These are phyloP conservation scores for Micrastur ruficollis DNA, from an alignment of 2,797 vertebrate genomes.

Conservation along the genomic window DNA sequence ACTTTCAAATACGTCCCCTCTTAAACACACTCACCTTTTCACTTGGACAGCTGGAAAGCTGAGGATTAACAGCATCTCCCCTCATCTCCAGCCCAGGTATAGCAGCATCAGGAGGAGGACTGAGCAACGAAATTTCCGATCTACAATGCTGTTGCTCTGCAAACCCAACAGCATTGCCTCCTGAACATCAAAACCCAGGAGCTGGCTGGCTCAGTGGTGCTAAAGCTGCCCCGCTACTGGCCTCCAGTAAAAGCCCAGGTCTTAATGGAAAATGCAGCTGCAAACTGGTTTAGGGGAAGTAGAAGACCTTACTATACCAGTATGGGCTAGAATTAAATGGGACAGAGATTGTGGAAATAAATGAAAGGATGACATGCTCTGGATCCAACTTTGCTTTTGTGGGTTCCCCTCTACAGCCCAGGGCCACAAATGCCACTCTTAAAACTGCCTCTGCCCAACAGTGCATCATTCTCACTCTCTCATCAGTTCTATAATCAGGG, in stretches of 20 bases:
- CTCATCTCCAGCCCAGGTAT: rapidly evolving
- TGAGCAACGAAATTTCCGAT: not conserved
- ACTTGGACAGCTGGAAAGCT: not conserved
- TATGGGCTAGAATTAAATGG: not conserved
- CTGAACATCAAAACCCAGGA: not conserved
- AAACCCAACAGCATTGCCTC: not conserved
- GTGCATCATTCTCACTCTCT: not conserved
- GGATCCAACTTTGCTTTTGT: not conserved
- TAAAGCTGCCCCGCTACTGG: not conserved
- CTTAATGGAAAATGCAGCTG: not conserved
- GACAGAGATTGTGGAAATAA: not conserved
- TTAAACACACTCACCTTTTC: not conserved
- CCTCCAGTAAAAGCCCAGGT: not conserved
- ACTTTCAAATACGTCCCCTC: not conserved
- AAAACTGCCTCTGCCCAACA: not conserved
- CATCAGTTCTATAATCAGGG: not conserved
- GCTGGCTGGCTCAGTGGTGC: not conserved
- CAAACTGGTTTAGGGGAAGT: not conserved
- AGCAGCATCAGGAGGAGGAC: not conserved
- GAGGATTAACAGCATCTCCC: not conserved
- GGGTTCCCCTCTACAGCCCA: not conserved
- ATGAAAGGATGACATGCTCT: not conserved
- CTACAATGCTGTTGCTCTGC: not conserved
- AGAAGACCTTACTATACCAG: not conserved
- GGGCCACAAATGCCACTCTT: not conserved